A percentile compares a stretch with the other conserved stretches of the same genome.
Conservation (phyloP, 2,797 vertebrate species). For the Poeciliopsis paucimaculata region DNA sequence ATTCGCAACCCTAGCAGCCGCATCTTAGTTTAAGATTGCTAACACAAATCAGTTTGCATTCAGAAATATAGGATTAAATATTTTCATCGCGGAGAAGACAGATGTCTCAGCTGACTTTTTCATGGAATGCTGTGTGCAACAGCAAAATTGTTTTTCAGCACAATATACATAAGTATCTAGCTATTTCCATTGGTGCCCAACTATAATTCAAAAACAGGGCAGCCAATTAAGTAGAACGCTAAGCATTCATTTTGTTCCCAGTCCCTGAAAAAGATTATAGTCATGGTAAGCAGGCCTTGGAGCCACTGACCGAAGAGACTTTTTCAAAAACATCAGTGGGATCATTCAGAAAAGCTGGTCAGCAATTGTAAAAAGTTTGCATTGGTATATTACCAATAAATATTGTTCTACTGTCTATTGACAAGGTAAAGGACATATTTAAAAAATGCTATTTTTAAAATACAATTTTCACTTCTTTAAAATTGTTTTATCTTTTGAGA, state of each 20-base stretch:
- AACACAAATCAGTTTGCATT: not conserved
- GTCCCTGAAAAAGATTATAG: not conserved
- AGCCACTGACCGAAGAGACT: not conserved
- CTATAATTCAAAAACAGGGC: not conserved
- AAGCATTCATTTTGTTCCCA: not conserved
- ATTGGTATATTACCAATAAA: not conserved
- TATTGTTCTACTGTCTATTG: not conserved
- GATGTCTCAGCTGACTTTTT: not conserved
- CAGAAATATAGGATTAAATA: not conserved
- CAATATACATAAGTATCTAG: not conserved
- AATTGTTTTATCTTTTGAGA: not conserved
- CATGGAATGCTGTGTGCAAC: not conserved
- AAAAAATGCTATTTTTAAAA: not conserved
- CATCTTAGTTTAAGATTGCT: slow-evolving; percentile 13
- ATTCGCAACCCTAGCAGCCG: slow-evolving; percentile 1
- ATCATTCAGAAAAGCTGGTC: not conserved
- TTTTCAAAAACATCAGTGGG: not conserved
- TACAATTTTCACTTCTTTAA: not conserved
- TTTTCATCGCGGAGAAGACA: not conserved
- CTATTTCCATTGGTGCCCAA: not conserved
- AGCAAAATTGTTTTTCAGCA: not conserved
- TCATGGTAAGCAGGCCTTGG: not conserved
- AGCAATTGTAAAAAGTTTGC: not conserved
- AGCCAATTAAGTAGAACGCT: not conserved
- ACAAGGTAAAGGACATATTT: not conserved